These are phyloP conservation scores for Plagiodera versicolora DNA, from an alignment of 2,888 invertebrate genomes.

Conservation along the genomic window DNA sequence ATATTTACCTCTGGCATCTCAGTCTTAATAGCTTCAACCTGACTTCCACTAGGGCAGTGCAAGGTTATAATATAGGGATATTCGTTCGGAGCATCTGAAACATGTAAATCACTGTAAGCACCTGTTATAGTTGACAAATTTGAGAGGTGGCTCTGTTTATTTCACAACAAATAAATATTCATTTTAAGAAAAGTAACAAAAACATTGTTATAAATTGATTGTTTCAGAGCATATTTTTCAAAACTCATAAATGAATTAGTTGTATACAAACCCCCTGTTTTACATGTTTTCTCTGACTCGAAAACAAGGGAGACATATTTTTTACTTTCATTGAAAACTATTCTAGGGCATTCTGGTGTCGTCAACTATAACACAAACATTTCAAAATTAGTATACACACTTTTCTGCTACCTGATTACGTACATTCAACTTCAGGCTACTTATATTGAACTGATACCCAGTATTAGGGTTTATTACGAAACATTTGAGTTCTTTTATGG, in stretches of 20 bases:
- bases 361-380: conserved; percentile 1
- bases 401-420: background rate
- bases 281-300: background rate
- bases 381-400: background rate
- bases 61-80: background rate
- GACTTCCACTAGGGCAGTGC: background rate
- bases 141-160: no score
- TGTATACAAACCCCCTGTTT: background rate
- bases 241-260: no score
- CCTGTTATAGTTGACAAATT: no score
- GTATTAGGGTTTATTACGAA: conserved; percentile 2
- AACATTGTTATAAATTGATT: no score
- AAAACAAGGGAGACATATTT: background rate
- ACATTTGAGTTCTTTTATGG: background rate
- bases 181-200: no score
- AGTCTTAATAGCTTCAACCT: background rate
- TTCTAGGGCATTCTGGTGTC: conserved; percentile 4
- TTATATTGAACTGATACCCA: conserved; percentile 4
- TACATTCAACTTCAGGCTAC: conserved; percentile 9
- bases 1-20: background rate
- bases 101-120: no score
- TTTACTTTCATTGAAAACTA: background rate
- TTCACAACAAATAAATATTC: no score
- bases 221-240: no score
- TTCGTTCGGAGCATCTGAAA: background rate